Evolutionary conservation across 1,140 invertebrate genomes (phyloP), one percentile per base, ranked within the genome.

Genomic region (Bombus ignitus): DNA sequence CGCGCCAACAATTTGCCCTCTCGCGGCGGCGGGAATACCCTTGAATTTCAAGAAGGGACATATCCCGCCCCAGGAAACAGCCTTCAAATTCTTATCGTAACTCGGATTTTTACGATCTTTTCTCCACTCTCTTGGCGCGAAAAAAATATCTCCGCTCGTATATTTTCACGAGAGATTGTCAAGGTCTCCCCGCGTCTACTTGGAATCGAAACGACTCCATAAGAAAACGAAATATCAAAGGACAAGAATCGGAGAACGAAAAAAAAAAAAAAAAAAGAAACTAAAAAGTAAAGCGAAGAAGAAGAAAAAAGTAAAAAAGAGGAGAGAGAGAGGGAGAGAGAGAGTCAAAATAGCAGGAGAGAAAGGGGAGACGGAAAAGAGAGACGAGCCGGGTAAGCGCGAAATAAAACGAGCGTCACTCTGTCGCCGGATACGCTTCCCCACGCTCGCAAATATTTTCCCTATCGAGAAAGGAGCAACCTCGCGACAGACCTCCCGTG

Each of bases 401-500:
- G 44, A 42, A 84, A 78, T 71, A 62, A 79, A 79, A 84, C 53
- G 75, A 84, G 18, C 18, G 39, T 47, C 66, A 10, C 44, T 57
- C 73, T 57, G 81, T 79, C 83, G 78, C 77, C 76, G 68, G 70
- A 73, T 72, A 81, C 78, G 53, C 68, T 62, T 62, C 32, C 28
- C 39, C 25, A 71, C 47, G 80, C 42, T 76, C 39, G 73, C 65
- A 83, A 83, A 86, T 86, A 87, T 84, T 83, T 83, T 78, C 81
- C 35, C 81, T 78, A 87, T 83, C 85, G 65, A 74, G 66, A 39
- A 62, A 59, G 37, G 39, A 73, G 47, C 32, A 62, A 44, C 28
- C 72, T 72, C 25, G 84, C 35, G 72, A 44, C 59, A 59, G 86
- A 87, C 86, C 86, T 84, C 82, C 85, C 70, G 81, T 68, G 32